Percentiles rank a stretch among this genome's conserved stretches.
phyloP scores from a whole-genome alignment of 2,113 vertebrate species.

The Engystomops pustulosus region DNA sequence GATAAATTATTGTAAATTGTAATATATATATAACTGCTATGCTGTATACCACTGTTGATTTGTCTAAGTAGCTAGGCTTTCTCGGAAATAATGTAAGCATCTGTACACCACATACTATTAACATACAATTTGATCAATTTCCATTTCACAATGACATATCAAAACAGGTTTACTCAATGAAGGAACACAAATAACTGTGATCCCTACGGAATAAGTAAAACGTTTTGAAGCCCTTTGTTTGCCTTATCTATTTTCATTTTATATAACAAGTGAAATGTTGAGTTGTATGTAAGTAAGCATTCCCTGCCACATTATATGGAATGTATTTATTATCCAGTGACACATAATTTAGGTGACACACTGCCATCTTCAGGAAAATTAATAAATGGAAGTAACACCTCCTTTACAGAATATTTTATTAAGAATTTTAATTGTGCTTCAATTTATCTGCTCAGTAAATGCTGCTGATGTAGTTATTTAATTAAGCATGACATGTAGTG shows the following conservation, averaged over 20 bases:
- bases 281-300: neutral
- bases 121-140: neutral
- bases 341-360: neutral
- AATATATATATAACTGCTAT: too few species aligned
- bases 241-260: neutral
- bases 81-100: neutral
- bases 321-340: neutral
- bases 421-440: too few species aligned
- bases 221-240: neutral
- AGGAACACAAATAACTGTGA: too few species aligned
- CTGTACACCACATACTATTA: neutral
- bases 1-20: neutral
- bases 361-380: neutral
- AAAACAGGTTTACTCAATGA: too few species aligned
- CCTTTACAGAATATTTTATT: too few species aligned
- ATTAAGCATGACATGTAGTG: too few species aligned
- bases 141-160: neutral
- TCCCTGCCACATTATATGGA: neutral
- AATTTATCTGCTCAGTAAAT: too few species aligned
- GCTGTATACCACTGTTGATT: neutral
- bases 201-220: too few species aligned
- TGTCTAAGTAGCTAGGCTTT: neutral
- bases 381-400: too few species aligned
- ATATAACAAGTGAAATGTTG: neutral
- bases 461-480: too few species aligned